A percentile compares a stretch with the other conserved stretches of the same genome.
These are phyloP conservation scores for Laspeyria flexula DNA, from an alignment of 2,888 invertebrate genomes.

Conservation along the genomic window DNA sequence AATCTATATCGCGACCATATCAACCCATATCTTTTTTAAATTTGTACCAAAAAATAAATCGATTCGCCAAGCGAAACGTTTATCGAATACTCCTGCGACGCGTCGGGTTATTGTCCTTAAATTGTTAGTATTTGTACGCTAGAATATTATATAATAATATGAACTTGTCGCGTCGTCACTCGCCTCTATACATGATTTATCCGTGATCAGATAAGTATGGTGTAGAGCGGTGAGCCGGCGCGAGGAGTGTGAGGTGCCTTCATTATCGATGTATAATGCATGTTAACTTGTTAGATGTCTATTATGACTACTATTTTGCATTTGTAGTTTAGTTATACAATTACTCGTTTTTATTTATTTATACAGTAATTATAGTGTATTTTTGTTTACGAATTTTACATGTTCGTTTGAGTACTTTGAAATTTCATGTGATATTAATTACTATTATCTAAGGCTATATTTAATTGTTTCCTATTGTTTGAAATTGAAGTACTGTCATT, in stretches of 20 bases:
- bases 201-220: conserved; percentile 77
- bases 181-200: conserved; percentile 79
- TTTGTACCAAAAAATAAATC: conserved; percentile 57
- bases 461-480: conserved; percentile 60
- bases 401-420: conserved; percentile 77
- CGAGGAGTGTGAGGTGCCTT: conserved; percentile 75
- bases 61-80: conserved; percentile 56
- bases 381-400: conserved; percentile 76
- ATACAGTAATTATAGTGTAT: conserved; percentile 79
- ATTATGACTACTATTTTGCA: conserved; percentile 78
- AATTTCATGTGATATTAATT: conserved; percentile 85
- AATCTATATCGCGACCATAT: conserved; percentile 63
- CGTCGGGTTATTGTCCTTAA: conserved; percentile 59
- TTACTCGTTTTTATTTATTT: conserved; percentile 81
- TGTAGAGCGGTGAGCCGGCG: conserved; percentile 52
- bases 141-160: conserved; percentile 58
- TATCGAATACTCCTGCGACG: conserved; percentile 57
- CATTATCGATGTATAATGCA: conserved; percentile 70
- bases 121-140: conserved; percentile 72
- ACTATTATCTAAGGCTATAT: conserved; percentile 77
- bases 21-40: conserved; percentile 54
- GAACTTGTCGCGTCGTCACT: conserved; percentile 53
- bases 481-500: conserved; percentile 68
- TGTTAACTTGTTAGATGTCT: conserved; percentile 72
- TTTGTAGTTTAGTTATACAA: conserved; percentile 83